phyloP scores from a whole-genome alignment of 2,888 invertebrate genomes.

The Oxytorus armatus region DNA sequence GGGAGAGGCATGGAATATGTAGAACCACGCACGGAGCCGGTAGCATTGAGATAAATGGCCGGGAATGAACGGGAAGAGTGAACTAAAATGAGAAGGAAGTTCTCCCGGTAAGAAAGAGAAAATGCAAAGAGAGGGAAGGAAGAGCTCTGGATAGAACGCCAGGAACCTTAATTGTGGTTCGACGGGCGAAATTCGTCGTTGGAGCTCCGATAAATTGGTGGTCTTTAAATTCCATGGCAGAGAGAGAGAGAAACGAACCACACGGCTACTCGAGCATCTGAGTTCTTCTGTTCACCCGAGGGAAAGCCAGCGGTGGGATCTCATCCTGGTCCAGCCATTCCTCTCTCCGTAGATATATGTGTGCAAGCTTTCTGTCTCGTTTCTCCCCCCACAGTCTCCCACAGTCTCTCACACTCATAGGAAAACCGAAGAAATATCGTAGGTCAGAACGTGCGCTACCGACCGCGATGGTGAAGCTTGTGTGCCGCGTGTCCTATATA shows the following conservation, averaged over 20 bases:
- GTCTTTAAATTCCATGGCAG: slow-evolving; percentile 63
- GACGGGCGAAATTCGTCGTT: slow-evolving; percentile 67
- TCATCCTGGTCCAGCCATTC: slow-evolving; percentile 50
- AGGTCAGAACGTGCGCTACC: slow-evolving; percentile 58
- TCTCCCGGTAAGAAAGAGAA: slow-evolving; percentile 33
- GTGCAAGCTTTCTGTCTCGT: slow-evolving; percentile 43
- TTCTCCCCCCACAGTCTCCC: slow-evolving; percentile 26
- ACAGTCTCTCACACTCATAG: slow-evolving; percentile 51
- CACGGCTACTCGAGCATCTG: slow-evolving; percentile 38
- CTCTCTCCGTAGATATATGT: slow-evolving; percentile 33
- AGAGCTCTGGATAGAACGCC: slow-evolving; percentile 13
- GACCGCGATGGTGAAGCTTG: slow-evolving; percentile 60
- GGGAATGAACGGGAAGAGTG: slow-evolving; percentile 11
- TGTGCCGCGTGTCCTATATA: too few relatives aligned
- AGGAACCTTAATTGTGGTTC: slow-evolving; percentile 66
- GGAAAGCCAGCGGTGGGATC: slow-evolving; percentile 53
- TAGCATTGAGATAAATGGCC: slow-evolving; percentile 37
- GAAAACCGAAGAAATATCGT: slow-evolving; percentile 72
- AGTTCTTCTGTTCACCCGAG: slow-evolving; percentile 38
- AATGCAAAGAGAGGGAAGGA: slow-evolving; percentile 14
- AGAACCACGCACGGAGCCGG: background rate
- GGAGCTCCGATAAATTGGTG: slow-evolving; percentile 67
- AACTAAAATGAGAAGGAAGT: slow-evolving; percentile 27
- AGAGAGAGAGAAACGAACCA: slow-evolving; percentile 34
- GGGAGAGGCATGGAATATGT: slow-evolving; percentile 16